Evolutionary conservation across 2,888 invertebrate species (phyloP).

Genomic region (Xestia sexstrigata): DNA sequence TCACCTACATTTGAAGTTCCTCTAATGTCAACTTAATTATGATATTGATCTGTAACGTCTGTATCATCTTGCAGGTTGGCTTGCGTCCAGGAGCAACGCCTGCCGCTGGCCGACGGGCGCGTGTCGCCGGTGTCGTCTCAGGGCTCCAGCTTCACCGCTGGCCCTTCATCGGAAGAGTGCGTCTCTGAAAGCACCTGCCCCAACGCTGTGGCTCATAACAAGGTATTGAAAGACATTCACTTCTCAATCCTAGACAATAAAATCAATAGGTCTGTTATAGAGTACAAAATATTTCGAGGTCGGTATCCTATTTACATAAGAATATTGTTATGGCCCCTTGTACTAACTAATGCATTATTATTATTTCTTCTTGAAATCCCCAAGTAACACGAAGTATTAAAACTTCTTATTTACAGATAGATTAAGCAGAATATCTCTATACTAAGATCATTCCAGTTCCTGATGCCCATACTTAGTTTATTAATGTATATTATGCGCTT

Average conservation of each 20-base stretch:
- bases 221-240: slow-evolving; percentile 90
- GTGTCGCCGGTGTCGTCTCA: slow-evolving; percentile 91
- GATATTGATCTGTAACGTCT: neutral
- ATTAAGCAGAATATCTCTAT: slow-evolving; percentile 70
- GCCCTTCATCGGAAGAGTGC: slow-evolving; percentile 88
- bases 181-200: slow-evolving; percentile 89
- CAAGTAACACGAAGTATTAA: slow-evolving; percentile 37
- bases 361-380: slow-evolving; percentile 34
- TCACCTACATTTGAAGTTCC: neutral
- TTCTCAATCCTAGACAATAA: slow-evolving; percentile 12
- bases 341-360: slow-evolving; percentile 34
- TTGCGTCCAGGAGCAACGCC: slow-evolving; percentile 98
- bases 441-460: slow-evolving; percentile 69
- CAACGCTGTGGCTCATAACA: slow-evolving; percentile 90
- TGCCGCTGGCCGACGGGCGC: slow-evolving; percentile 92
- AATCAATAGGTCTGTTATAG: slow-evolving; percentile 12
- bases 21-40: neutral
- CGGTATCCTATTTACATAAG: slow-evolving; percentile 17
- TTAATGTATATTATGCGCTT: slow-evolving; percentile 78
- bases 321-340: slow-evolving; percentile 22
- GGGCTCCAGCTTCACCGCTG: slow-evolving; percentile 84
- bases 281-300: slow-evolving; percentile 14
- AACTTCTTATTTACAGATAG: slow-evolving; percentile 75
- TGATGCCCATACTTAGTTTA: slow-evolving; percentile 67
- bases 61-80: slow-evolving; percentile 92